Evolutionary conservation across 1,140 invertebrate species (phyloP).

Genomic region (Drosophila carrolli): DNA sequence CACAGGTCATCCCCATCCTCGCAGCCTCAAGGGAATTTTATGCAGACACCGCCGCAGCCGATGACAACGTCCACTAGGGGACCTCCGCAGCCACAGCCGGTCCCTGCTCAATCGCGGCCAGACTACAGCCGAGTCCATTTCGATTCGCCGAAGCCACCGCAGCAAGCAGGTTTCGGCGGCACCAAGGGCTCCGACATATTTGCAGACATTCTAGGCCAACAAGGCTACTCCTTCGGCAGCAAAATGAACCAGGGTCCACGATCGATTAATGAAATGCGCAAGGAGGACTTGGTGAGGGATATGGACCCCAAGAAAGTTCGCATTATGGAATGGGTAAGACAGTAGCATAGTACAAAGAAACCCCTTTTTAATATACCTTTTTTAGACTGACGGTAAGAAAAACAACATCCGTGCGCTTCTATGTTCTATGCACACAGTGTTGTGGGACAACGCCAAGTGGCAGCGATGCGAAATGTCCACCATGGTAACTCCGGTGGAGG

Average conservation of each 20-base stretch:
- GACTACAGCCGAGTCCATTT: slow-evolving; percentile 90
- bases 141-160: slow-evolving; percentile 85
- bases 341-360: neutral
- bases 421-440: slow-evolving; percentile 96
- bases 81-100: slow-evolving; percentile 17
- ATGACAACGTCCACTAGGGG: slow-evolving; percentile 33
- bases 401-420: slow-evolving; percentile 97
- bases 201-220: slow-evolving; percentile 94
- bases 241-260: slow-evolving; percentile 92
- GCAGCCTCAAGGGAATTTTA: slow-evolving; percentile 45
- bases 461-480: slow-evolving; percentile 96
- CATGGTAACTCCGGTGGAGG: slow-evolving; percentile 94
- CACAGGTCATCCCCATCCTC: slow-evolving; percentile 54
- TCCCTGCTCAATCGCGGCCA: slow-evolving; percentile 60
- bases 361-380: slow-evolving; percentile 8
- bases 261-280: slow-evolving; percentile 97
- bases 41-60: slow-evolving; percentile 26
- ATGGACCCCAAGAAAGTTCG: slow-evolving; percentile 97
- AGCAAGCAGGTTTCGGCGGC: slow-evolving; percentile 71
- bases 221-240: slow-evolving; percentile 92
- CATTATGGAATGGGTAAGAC: slow-evolving; percentile 90
- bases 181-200: slow-evolving; percentile 90
- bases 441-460: slow-evolving; percentile 98
- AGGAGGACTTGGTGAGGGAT: slow-evolving; percentile 92
- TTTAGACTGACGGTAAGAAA: slow-evolving; percentile 97